Evolutionary conservation across 2,797 vertebrate species (phyloP).

Genomic region (Kryptopterus vitreolus): DNA sequence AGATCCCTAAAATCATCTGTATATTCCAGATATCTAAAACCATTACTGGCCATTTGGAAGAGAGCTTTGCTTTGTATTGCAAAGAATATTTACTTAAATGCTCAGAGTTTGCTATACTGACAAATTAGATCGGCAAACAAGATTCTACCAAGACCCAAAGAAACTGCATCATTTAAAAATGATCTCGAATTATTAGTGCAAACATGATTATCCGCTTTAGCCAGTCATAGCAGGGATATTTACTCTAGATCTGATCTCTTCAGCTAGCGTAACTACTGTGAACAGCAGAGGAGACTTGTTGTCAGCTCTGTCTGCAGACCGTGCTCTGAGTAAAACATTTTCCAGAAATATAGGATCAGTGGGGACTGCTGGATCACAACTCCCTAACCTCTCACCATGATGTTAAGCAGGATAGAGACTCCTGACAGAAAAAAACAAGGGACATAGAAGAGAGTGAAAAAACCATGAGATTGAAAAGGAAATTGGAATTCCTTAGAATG

Average conservation of each 20-base stretch:
- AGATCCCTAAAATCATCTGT: not conserved
- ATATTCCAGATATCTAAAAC: not conserved
- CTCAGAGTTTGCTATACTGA: not conserved
- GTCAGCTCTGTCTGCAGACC: not conserved
- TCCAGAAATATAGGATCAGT: constrained; percentile 31
- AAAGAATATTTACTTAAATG: not conserved
- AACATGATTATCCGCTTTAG: not conserved
- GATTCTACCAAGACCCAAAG: not conserved
- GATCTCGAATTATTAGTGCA: not conserved
- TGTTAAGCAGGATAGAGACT: constrained; percentile 66
- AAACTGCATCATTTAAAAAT: not conserved
- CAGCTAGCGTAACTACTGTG: not conserved
- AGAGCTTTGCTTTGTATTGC: not conserved
- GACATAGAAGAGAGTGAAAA: constrained; percentile 44
- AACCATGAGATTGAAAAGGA: constrained; percentile 61
- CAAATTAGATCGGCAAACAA: not conserved
- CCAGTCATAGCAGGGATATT: not conserved
- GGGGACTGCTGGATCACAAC: constrained; percentile 32
- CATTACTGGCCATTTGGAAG: not conserved
- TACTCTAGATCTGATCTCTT: not conserved
- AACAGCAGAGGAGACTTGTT: constrained; percentile 1
- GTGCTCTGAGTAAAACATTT: constrained; percentile 16
- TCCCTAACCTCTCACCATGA: constrained; percentile 46
- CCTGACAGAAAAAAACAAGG: constrained; percentile 60
- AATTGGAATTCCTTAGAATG: constrained; percentile 66